phyloP scores from a whole-genome alignment of 2,797 vertebrate genomes.

The Pangasius sanitwongsei region DNA sequence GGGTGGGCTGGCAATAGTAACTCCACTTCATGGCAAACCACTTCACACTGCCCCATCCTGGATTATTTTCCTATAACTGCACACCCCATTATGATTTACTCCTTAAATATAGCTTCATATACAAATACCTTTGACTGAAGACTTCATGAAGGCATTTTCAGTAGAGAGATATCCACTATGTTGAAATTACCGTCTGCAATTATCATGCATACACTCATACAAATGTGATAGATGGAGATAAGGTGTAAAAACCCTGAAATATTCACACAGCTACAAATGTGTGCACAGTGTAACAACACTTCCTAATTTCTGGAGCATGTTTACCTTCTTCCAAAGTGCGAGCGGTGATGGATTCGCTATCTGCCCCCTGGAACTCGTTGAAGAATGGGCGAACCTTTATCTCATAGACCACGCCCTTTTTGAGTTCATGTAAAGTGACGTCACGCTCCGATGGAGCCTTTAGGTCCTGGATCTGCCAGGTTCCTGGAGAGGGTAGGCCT shows the following conservation, averaged over 20 bases:
- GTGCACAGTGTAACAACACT: background rate
- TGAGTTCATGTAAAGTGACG: conserved; percentile 82
- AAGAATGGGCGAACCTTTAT: conserved; percentile 98
- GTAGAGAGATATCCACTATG: too few relatives aligned
- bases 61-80: background rate
- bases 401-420: conserved; percentile 94
- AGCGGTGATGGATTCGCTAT: conserved; percentile 92
- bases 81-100: background rate
- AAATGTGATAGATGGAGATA: background rate
- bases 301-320: background rate
- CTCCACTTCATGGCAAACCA: background rate
- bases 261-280: background rate
- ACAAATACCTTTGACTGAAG: background rate
- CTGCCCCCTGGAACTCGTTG: conserved; percentile 98
- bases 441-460: conserved; percentile 91
- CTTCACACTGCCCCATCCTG: background rate
- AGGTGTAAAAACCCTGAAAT: background rate
- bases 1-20: background rate
- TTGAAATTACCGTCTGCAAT: background rate
- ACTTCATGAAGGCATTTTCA: background rate
- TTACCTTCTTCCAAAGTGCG: conserved; percentile 95
- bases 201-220: background rate
- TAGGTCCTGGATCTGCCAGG: conserved; percentile 91
- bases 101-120: background rate
- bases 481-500: conserved; percentile 81